Conservation (phyloP, 2,113 vertebrate genomes). For the Scatophagus argus region DNA sequence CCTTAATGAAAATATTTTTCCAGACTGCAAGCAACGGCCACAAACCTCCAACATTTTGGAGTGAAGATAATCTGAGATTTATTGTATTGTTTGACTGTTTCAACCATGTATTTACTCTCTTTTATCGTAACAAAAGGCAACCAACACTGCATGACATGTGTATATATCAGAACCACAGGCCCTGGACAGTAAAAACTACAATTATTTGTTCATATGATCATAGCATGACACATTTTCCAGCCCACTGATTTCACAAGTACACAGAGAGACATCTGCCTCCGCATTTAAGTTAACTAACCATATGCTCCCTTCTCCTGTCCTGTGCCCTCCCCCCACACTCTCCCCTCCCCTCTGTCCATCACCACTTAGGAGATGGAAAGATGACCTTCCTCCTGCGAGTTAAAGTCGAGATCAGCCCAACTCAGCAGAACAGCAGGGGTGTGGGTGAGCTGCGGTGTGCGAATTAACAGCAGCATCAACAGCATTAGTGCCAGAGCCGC, state of each 20-base stretch:
- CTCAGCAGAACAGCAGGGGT: conserved; percentile 58
- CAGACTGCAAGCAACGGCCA: background rate
- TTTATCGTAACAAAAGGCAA: conserved; percentile 10
- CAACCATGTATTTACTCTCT: background rate
- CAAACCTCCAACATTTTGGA: background rate
- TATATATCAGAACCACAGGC: background rate
- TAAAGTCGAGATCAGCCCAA: conserved; percentile 37
- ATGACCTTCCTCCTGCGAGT: conserved; percentile 56
- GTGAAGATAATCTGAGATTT: background rate
- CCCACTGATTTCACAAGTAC: conserved; percentile 48
- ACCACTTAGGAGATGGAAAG: conserved; percentile 50
- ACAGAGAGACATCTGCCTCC: conserved; percentile 56
- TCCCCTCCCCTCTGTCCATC: conserved; percentile 42
- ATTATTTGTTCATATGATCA: conserved; percentile 37
- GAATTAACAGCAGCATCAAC: conserved; percentile 48
- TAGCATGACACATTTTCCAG: conserved; percentile 51
- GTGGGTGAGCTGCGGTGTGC: background rate
- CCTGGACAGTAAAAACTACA: conserved; percentile 41
- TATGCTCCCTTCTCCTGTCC: conserved; percentile 38
- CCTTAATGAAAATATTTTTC: background rate
- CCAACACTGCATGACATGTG: background rate
- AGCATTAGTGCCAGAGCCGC: conserved; percentile 33
- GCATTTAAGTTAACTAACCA: conserved; percentile 66
- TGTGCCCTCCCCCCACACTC: background rate
- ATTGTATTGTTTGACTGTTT: conserved; percentile 2